Conservation (phyloP, 2,113 vertebrate species). For the Tilapia sparmanii region DNA sequence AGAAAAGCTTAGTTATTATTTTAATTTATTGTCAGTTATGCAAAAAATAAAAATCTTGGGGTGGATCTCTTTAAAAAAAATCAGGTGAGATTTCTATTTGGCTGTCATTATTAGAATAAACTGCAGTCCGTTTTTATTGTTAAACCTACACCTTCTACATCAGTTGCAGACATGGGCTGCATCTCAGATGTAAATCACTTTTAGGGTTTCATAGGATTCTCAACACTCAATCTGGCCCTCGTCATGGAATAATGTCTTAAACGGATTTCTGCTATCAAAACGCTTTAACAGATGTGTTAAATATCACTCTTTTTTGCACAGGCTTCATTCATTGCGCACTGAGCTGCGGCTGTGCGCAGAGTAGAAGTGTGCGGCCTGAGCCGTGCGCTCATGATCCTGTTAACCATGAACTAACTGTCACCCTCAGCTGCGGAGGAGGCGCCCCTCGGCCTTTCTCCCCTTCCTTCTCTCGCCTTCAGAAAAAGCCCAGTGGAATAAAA, state of each 20-base stretch:
- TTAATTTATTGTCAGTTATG: background rate
- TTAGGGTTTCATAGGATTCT: constrained; percentile 65
- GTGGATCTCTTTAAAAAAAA: background rate
- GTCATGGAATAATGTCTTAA: constrained; percentile 75
- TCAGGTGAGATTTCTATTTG: background rate
- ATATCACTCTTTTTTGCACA: constrained; percentile 72
- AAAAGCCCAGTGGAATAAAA: constrained; percentile 73
- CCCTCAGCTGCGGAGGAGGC: constrained; percentile 87
- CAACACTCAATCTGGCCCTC: constrained; percentile 71
- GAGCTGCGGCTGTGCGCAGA: constrained; percentile 64
- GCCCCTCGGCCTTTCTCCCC: constrained; percentile 68
- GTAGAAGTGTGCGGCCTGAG: constrained; percentile 83
- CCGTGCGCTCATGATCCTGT: constrained; percentile 89
- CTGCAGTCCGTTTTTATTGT: background rate
- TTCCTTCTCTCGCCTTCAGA: constrained; percentile 25
- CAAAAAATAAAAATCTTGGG: background rate
- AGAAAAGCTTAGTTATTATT: constrained; percentile 13
- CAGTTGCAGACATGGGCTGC: background rate
- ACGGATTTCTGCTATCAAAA: constrained; percentile 74
- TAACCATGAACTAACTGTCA: constrained; percentile 99
- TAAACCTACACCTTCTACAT: background rate
- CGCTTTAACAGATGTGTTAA: constrained; percentile 96
- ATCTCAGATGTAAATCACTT: constrained; percentile 60
- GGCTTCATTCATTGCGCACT: constrained; percentile 75
- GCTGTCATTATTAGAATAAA: background rate